Evolutionary conservation across 1,140 invertebrate species (phyloP), one percentile per base, ranked within the genome.

Genomic region (Gonioctena quinquepunctata): DNA sequence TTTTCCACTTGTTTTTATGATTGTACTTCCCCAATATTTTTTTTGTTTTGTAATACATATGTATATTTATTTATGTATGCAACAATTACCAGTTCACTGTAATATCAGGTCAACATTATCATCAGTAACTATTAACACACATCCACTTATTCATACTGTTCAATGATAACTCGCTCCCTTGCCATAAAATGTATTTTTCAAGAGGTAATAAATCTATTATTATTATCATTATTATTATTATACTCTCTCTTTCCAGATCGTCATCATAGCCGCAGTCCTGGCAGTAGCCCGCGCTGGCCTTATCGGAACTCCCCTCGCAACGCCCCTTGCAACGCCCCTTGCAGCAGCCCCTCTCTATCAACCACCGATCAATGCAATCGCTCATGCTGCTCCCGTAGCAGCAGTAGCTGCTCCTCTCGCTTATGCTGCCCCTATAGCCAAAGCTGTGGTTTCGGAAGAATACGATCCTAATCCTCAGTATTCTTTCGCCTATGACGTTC

Each of bases 391-490:
- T 73, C 73, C 78, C 33, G 76, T 83, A 56, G 77, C 33, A 13
- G 11, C 11, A n/a, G 33, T 42, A 42, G 33, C 33, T 42, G 8
- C 33, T 1, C 33, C 33, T 23, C 8, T 68, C 5, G 52, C 66
- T 19, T 89, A 19, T 83, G 87, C 27, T 88, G 90, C 71, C 86
- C 89, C 3, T 88, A 26, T 76, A 4, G 70, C 70, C 11, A 76
- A 76, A 67, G 48, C 67, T n/a, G 69, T 69, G 25, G 69, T 72
- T 22, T 54, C 68, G 7, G 88, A 88, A 26, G 87, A 88, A 16
- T 87, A 86, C 70, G 86, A 88, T 74, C 83, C 85, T 5, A 82
- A 86, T 68, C 87, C 86, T n/a, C 86, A 87, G 77, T 88, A 87
- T 77, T 84, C 82, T 60, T 88, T 85, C 77, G 85, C 86, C 22